Evolutionary conservation across 2,797 vertebrate species (phyloP).

Genomic region (Setipinna tenuifilis): DNA sequence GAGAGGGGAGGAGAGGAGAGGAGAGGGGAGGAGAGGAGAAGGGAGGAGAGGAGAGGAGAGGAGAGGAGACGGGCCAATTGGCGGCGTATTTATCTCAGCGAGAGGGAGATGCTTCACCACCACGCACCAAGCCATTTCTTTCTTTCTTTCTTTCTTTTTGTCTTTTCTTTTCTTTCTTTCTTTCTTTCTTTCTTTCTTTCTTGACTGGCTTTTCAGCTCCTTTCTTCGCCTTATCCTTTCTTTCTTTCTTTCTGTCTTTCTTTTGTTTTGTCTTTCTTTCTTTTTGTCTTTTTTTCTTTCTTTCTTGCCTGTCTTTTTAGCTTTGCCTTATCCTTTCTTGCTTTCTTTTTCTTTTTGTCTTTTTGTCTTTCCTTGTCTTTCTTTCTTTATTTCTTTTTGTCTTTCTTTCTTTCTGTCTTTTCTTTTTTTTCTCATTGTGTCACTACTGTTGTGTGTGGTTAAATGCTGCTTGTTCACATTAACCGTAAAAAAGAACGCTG

Average conservation of each 20-base stretch:
- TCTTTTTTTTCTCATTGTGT: not conserved
- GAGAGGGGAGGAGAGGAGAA: too few relatives aligned
- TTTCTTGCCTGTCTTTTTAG: slow-evolving; percentile 30
- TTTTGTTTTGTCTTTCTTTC: not conserved
- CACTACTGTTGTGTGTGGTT: not conserved
- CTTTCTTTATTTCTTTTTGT: slow-evolving; percentile 40
- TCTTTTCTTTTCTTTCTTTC: slow-evolving; percentile 28
- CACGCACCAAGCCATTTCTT: slow-evolving; percentile 30
- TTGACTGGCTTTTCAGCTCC: not conserved
- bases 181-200: slow-evolving; percentile 52
- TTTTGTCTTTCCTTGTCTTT: not conserved
- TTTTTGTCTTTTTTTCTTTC: slow-evolving; percentile 39
- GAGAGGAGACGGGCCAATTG: slow-evolving; percentile 64
- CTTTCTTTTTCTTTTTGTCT: not conserved
- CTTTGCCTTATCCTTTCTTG: not conserved
- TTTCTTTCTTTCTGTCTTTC: not conserved
- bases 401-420: slow-evolving; percentile 35
- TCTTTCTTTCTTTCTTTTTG: not conserved
- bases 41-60: too few relatives aligned
- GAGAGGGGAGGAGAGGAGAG: too few relatives aligned
- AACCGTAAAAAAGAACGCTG: not conserved
- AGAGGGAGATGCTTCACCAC: slow-evolving; percentile 68
- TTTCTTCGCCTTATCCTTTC: not conserved
- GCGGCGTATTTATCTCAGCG: slow-evolving; percentile 74
- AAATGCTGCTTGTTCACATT: not conserved